Percentiles rank a stretch among this genome's conserved stretches.
These are phyloP conservation scores for Homarus americanus DNA, from an alignment of 1,140 invertebrate genomes.

Conservation along the genomic window DNA sequence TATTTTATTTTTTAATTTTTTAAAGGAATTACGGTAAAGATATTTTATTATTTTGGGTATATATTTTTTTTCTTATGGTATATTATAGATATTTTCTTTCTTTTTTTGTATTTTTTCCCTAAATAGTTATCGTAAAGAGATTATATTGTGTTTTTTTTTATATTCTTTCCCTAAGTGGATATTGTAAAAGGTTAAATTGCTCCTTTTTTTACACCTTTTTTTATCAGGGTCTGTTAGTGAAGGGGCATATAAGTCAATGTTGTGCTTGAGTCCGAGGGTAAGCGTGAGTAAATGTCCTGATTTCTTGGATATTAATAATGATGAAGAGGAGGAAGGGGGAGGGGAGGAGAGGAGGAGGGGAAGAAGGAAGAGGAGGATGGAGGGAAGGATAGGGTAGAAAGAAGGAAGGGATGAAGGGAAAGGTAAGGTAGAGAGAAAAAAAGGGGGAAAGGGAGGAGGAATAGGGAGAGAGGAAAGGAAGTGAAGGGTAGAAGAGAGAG, in stretches of 20 bases:
- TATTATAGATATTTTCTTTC: too few species aligned
- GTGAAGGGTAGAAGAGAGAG: not conserved
- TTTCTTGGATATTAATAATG: slow-evolving; percentile 26
- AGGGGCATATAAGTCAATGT: slow-evolving; percentile 25
- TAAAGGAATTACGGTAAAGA: too few species aligned
- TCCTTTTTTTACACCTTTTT: too few species aligned
- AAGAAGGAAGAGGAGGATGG: not conserved
- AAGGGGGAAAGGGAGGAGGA: not conserved
- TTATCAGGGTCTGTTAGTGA: too few species aligned
- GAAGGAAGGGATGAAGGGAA: not conserved
- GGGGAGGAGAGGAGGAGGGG: slow-evolving; percentile 15
- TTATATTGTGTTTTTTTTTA: too few species aligned
- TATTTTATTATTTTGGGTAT: too few species aligned
- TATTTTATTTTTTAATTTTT: too few species aligned
- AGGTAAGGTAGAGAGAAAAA: not conserved
- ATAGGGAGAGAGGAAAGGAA: not conserved
- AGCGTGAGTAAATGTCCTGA: slow-evolving; percentile 25
- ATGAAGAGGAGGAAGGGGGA: not conserved
- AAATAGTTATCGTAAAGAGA: not conserved
- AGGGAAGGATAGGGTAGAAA: not conserved
- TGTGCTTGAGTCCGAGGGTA: slow-evolving; percentile 7
- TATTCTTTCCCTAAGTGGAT: too few species aligned
- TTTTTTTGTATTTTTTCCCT: not conserved
- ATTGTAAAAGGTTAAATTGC: too few species aligned
- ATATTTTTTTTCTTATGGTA: too few species aligned